A percentile compares a stretch with the other conserved stretches of the same genome.
phyloP scores from a whole-genome alignment of 2,797 vertebrate species.

The Pseudochirops cupreus region DNA sequence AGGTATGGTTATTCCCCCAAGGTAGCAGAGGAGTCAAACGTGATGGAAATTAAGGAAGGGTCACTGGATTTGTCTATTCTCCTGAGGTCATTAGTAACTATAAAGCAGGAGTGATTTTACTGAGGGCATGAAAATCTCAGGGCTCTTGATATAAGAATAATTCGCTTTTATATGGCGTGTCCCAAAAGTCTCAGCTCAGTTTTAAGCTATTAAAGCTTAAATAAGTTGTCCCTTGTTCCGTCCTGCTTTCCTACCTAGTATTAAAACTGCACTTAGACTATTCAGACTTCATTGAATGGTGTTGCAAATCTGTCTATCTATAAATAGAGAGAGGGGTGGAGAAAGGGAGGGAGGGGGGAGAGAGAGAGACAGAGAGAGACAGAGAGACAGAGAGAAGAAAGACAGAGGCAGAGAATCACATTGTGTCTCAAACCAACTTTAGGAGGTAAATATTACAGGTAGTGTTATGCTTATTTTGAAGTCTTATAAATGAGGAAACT shows the following conservation, averaged over 20 bases:
- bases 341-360: background rate
- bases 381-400: background rate
- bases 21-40: background rate
- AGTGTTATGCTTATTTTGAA: background rate
- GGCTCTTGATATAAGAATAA: background rate
- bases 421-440: background rate
- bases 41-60: background rate
- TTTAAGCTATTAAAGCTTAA: background rate
- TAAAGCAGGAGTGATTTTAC: background rate
- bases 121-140: background rate
- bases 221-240: background rate
- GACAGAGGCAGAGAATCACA: background rate
- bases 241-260: background rate
- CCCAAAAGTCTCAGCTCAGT: background rate
- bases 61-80: background rate
- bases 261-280: background rate
- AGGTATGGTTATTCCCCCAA: background rate
- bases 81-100: background rate
- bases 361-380: background rate
- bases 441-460: background rate
- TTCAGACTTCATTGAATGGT: background rate
- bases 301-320: background rate
- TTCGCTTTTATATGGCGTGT: background rate
- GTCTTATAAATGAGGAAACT: background rate
- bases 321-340: fast-evolving